Percentiles rank a stretch among this genome's conserved stretches.
phyloP scores from a whole-genome alignment of 2,113 vertebrate species.

The Laterallus jamaicensis region DNA sequence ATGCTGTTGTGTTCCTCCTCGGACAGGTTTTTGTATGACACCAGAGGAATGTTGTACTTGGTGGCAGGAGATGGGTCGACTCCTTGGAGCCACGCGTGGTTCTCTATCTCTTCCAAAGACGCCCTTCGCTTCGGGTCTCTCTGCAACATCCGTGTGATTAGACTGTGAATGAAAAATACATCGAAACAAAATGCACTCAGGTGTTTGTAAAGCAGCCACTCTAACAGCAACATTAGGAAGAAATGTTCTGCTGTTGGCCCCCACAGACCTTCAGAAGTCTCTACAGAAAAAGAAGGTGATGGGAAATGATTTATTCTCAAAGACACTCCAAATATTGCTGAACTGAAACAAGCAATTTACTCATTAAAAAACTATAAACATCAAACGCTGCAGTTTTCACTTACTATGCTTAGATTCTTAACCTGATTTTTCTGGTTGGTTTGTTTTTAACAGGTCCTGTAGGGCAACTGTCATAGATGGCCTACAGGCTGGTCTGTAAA shows the following conservation, averaged over 20 bases:
- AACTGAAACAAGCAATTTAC: neutral
- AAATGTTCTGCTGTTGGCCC: neutral
- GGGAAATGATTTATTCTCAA: neutral
- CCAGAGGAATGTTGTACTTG: slow-evolving; percentile 93
- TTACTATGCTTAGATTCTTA: neutral
- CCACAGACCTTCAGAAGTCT: neutral
- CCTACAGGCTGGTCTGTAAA: neutral
- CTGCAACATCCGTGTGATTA: slow-evolving; percentile 97
- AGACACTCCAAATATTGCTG: neutral
- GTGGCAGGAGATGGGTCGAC: slow-evolving; percentile 97
- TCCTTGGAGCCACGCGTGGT: slow-evolving; percentile 93
- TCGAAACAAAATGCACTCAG: neutral
- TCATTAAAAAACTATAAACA: neutral
- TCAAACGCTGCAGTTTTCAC: neutral
- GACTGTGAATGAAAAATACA: slow-evolving; percentile 74
- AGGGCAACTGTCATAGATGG: neutral
- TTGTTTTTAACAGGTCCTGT: neutral
- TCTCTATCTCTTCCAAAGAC: slow-evolving; percentile 94
- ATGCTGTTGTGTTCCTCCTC: slow-evolving; percentile 98
- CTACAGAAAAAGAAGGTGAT: neutral
- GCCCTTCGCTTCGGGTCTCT: slow-evolving; percentile 93
- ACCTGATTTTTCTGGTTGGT: neutral
- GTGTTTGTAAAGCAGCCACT: neutral
- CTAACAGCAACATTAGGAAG: neutral
- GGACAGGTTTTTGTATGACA: slow-evolving; percentile 95